Evolutionary conservation across 2,888 invertebrate species (phyloP).

Genomic region (Colletes collaris): DNA sequence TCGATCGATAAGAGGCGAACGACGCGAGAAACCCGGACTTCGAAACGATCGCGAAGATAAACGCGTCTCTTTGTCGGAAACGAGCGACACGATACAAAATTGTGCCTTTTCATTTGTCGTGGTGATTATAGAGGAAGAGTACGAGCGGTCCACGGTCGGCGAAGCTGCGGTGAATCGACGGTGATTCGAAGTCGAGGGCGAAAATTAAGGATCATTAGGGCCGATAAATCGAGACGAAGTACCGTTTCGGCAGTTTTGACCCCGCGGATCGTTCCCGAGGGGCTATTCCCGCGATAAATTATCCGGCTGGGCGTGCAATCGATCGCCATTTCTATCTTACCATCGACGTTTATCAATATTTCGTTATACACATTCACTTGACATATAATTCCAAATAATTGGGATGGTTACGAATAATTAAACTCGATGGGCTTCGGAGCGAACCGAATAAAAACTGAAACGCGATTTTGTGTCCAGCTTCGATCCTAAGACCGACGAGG

Average conservation of each 20-base stretch:
- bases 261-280: slow-evolving; percentile 23
- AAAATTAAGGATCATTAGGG: slow-evolving; percentile 60
- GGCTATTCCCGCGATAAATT: slow-evolving; percentile 42
- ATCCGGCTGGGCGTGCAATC: slow-evolving; percentile 37
- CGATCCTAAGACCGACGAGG: too few species aligned
- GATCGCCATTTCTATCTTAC: slow-evolving; percentile 20
- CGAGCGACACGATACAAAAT: background rate
- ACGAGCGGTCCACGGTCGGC: background rate
- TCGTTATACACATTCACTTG: too few species aligned
- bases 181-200: slow-evolving; percentile 27
- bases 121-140: slow-evolving; percentile 19
- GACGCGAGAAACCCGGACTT: too few species aligned
- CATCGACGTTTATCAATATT: too few species aligned
- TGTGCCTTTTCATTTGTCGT: slow-evolving; percentile 3
- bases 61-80: background rate
- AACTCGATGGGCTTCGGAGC: too few species aligned
- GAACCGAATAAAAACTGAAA: too few species aligned
- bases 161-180: slow-evolving; percentile 32
- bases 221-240: slow-evolving; percentile 59
- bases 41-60: background rate
- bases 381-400: too few species aligned
- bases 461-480: too few species aligned
- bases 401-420: too few species aligned
- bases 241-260: slow-evolving; percentile 55
- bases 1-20: too few species aligned